Conservation (phyloP, 2,113 vertebrate genomes). For the Stegostoma tigrinum region DNA sequence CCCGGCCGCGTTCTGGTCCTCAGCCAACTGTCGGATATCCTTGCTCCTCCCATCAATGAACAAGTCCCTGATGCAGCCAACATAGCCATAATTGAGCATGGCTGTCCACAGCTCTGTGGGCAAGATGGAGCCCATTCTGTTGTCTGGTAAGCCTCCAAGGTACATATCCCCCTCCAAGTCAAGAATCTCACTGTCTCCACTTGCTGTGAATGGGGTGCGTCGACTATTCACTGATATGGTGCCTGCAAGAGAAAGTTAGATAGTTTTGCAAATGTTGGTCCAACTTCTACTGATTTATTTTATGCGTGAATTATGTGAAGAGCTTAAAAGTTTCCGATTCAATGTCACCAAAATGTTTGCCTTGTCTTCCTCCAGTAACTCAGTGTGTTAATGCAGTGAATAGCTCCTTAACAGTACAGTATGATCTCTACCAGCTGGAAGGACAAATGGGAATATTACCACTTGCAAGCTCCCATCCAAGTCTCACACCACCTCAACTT, state of each 20-base stretch:
- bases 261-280: background rate
- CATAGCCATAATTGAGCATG: constrained; percentile 94
- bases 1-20: constrained; percentile 76
- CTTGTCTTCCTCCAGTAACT: background rate
- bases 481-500: too few relatives aligned
- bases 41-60: constrained; percentile 95
- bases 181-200: constrained; percentile 90
- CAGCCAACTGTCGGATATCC: constrained; percentile 85
- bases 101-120: constrained; percentile 96
- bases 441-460: too few relatives aligned
- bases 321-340: background rate
- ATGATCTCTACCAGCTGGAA: too few relatives aligned
- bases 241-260: constrained; percentile 54
- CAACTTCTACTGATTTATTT: background rate
- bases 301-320: background rate
- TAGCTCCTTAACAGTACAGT: background rate
- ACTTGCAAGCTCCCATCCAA: too few relatives aligned
- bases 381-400: background rate
- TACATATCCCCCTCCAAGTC: constrained; percentile 96
- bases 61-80: constrained; percentile 87
- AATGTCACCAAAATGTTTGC: background rate
- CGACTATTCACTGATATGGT: constrained; percentile 96
- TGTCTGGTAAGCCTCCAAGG: constrained; percentile 85
- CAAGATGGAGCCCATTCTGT: constrained; percentile 75
- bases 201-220: constrained; percentile 85